Conservation (phyloP, 2,797 vertebrate species). For the Anabacerthia variegaticeps region DNA sequence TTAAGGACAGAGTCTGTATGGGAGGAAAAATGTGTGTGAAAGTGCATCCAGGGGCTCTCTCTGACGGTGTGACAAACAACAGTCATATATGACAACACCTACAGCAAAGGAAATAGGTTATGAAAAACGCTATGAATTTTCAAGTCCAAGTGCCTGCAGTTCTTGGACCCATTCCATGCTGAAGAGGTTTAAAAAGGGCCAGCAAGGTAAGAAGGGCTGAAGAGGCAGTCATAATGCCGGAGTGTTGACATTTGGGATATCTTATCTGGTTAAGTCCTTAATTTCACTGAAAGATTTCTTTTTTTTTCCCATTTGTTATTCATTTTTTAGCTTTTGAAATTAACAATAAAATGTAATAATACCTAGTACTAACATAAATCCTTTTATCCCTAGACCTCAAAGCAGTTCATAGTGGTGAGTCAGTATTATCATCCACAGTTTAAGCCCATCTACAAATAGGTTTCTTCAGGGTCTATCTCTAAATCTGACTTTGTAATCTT, state of each 20-base stretch:
- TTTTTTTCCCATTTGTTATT: slow-evolving; percentile 3
- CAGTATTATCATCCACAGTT: slow-evolving; percentile 47
- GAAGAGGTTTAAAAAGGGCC: not conserved
- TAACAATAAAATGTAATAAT: slow-evolving; percentile 54
- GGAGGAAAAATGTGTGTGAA: not conserved
- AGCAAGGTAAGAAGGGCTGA: not conserved
- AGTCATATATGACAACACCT: not conserved
- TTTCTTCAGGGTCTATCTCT: slow-evolving; percentile 61
- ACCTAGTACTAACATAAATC: slow-evolving; percentile 14
- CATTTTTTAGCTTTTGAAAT: slow-evolving; percentile 50
- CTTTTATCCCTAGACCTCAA: slow-evolving; percentile 67
- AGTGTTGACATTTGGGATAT: not conserved
- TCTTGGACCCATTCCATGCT: not conserved
- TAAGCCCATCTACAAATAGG: slow-evolving; percentile 60
- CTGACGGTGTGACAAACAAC: not conserved
- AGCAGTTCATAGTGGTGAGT: slow-evolving; percentile 51
- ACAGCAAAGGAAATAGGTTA: not conserved
- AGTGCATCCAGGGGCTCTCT: not conserved
- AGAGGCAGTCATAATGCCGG: not conserved
- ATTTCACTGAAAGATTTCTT: not conserved
- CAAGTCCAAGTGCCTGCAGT: not conserved
- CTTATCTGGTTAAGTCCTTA: slow-evolving; percentile 27
- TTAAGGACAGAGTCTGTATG: not conserved
- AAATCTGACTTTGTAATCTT: slow-evolving; percentile 53
- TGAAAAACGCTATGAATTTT: slow-evolving; percentile 7